Conservation (phyloP, 2,113 vertebrate genomes). For the Myotis lucifugus region DNA sequence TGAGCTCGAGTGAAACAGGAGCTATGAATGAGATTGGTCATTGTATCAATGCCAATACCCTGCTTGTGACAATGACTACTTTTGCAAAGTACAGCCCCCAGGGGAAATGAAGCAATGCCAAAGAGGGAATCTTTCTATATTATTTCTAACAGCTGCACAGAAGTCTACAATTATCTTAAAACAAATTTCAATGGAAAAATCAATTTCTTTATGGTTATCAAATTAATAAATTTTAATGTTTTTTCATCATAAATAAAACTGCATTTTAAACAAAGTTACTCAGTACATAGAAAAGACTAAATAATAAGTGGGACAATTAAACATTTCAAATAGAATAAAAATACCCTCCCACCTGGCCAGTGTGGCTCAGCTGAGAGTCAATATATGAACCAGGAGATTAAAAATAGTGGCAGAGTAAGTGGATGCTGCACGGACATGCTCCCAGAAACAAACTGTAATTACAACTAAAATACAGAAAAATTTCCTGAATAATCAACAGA, state of each 20-base stretch:
- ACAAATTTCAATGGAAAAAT: not conserved
- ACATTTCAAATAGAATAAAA: not conserved
- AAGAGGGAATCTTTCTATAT: not conserved
- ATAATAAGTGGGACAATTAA: not conserved
- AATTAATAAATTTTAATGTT: not conserved
- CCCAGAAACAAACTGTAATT: no score
- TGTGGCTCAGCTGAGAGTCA: no score
- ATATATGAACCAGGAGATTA: no score
- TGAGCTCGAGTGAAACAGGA: not conserved
- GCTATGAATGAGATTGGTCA: fast-evolving
- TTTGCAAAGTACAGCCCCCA: fast-evolving
- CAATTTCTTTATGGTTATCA: not conserved
- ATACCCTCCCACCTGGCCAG: not conserved
- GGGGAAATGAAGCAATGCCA: no score
- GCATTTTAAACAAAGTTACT: conserved; percentile 5
- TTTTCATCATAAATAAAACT: not conserved
- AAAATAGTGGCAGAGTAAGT: no score
- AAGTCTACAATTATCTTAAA: not conserved
- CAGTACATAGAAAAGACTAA: not conserved
- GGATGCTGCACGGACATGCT: no score
- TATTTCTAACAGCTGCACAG: not conserved
- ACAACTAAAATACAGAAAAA: no score
- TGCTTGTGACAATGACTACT: no score
- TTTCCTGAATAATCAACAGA: no score
- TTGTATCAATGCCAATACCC: not conserved